Evolutionary conservation across 1,140 invertebrate species (phyloP).

Genomic region (Sesamia nonagrioides): DNA sequence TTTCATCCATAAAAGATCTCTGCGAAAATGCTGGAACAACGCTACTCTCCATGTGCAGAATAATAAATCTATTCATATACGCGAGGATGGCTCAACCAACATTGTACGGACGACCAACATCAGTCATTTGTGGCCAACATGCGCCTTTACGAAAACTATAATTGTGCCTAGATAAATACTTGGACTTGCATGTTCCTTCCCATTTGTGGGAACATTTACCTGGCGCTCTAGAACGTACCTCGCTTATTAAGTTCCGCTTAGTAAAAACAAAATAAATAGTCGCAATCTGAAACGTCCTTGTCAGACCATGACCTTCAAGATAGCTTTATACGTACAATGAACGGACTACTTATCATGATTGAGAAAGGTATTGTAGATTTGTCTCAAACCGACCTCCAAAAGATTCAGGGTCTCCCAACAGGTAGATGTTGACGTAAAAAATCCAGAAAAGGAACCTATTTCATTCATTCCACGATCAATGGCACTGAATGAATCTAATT

Average conservation of each 20-base stretch:
- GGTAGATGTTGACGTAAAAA: too few species aligned
- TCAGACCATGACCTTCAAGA: too few species aligned
- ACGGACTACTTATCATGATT: too few species aligned
- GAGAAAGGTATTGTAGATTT: too few species aligned
- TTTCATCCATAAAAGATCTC: background rate
- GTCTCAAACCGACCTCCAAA: too few species aligned
- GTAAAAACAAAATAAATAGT: background rate
- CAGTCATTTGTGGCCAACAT: background rate
- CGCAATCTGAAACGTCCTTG: too few species aligned
- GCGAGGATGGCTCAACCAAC: background rate
- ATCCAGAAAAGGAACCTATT: too few species aligned
- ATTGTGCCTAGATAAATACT: background rate
- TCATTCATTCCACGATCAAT: background rate
- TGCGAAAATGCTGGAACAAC: background rate
- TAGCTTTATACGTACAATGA: too few species aligned
- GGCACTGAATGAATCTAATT: background rate
- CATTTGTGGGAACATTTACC: too few species aligned
- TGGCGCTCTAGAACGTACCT: background rate
- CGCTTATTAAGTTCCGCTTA: constrained; percentile 2
- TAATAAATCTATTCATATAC: background rate
- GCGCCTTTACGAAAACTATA: background rate
- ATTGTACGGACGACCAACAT: background rate
- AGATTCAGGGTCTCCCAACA: too few species aligned
- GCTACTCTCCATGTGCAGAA: too few species aligned
- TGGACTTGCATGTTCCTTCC: too few species aligned